Conservation (phyloP, 2,113 vertebrate genomes). For the Hippocampus zosterae region DNA sequence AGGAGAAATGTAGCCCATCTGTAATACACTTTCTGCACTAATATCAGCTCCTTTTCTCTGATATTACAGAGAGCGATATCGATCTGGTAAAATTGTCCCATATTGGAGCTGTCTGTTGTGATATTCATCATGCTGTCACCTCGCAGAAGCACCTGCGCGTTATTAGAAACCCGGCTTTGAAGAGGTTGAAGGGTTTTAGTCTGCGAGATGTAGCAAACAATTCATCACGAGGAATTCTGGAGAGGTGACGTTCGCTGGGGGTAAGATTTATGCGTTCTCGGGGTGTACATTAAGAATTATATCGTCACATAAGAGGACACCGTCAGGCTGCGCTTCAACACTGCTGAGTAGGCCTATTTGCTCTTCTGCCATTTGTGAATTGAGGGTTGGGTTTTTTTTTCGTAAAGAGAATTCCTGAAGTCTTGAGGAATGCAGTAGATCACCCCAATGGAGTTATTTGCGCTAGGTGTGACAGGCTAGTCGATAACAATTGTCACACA, state of each 20-base stretch:
- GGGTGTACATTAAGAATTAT: constrained; percentile 78
- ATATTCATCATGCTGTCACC: constrained; percentile 99
- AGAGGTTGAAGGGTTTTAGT: constrained; percentile 89
- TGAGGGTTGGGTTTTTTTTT: constrained; percentile 38
- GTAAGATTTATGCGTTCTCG: constrained; percentile 76
- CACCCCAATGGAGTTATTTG: constrained; percentile 10
- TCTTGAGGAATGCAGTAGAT: constrained; percentile 30
- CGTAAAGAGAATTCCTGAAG: constrained; percentile 25
- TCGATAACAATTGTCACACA: constrained; percentile 4
- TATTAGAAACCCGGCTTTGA: constrained; percentile 96
- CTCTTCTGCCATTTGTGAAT: constrained; percentile 65
- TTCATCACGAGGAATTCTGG: constrained; percentile 82
- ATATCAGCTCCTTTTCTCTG: constrained; percentile 99
- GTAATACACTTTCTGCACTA: constrained; percentile 99
- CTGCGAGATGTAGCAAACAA: constrained; percentile 91
- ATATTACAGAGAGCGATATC: constrained; percentile 98
- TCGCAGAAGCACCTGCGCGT: constrained; percentile 90
- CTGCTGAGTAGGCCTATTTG: constrained; percentile 74
- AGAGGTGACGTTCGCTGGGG: constrained; percentile 72
- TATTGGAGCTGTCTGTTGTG: constrained; percentile 99
- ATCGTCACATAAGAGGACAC: constrained; percentile 72
- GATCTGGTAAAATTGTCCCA: constrained; percentile 99
- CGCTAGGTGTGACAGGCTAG: neutral
- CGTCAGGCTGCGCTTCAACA: constrained; percentile 53
- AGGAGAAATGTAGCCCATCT: constrained; percentile 98